Base-by-base conservation (phyloP, 2,113 vertebrate genomes). In the Emydocephalus ijimae region DNA sequence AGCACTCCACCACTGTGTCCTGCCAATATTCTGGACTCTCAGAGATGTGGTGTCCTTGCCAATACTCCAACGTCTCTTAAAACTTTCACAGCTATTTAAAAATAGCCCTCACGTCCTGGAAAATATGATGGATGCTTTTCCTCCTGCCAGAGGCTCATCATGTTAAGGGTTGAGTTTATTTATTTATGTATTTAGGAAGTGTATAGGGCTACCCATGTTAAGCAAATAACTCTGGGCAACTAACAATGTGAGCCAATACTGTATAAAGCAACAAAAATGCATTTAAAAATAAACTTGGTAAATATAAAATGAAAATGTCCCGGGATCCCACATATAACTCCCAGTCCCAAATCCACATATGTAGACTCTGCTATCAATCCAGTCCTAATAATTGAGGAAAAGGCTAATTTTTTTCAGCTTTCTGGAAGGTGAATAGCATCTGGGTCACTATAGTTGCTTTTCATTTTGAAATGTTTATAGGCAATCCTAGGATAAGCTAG, bases 61-160 rank as follows among this genome's bases (percentile, higher is more conserved):
- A 93, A 81, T 91, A 69, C 93, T 90, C 89, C 90, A 89, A 89
- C 89, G n/a, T 64, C 94, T 87, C 64, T 89, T 39, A 24, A 26
- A 90, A 89, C 92, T 91, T 90, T 93, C 8, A 88, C 94, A 93
- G 93, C 3, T 39, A 92, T 92, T 93, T 96, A 96, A 94, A 96
- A 96, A 96, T 96, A 96, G 94, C 92, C 59, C 1, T 48, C 34
- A 9, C 39, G 55, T 7, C 61, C 92, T 94, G 95, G 95, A 95
- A 96, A 96, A 95, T 93, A 59, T 95, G 94, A 94, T 91, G 26
- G 56, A 39, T 69, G 69, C 94, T 61, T 90, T 64, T 50, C 88
- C 89, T 91, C 91, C 92, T 23, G 55, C 91, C 59, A 69, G 90
- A 64, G 69, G 87, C 88, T 92, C 43, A 81, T 81, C 34, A 52